Evolutionary conservation across 1,140 invertebrate genomes (phyloP).

Genomic region (Leguminivora glycinivorella): DNA sequence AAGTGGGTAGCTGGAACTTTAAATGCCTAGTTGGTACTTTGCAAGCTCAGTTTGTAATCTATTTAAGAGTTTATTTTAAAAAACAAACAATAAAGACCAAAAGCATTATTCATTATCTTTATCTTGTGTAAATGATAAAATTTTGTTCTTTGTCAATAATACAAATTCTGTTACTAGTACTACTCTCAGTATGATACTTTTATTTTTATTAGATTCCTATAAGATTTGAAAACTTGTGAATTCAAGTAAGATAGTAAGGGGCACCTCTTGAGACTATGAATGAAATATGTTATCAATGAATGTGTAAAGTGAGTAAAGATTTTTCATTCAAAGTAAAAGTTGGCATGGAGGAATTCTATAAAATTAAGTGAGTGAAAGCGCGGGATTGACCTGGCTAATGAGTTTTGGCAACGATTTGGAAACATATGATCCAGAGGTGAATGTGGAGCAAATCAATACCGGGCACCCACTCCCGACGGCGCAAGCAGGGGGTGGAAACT

Average conservation of each 20-base stretch:
- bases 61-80: too few relatives aligned
- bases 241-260: not conserved
- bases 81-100: too few relatives aligned
- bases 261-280: conserved; percentile 13
- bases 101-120: too few relatives aligned
- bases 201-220: not conserved
- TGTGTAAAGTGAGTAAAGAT: conserved; percentile 1
- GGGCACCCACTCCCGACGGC: conserved; percentile 50
- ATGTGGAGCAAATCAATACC: conserved; percentile 77
- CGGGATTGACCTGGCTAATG: conserved; percentile 2
- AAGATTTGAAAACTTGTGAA: conserved; percentile 5
- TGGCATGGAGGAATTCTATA: not conserved
- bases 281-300: conserved; percentile 23
- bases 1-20: too few relatives aligned
- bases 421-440: conserved; percentile 65
- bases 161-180: not conserved
- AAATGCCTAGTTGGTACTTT: too few relatives aligned
- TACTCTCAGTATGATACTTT: not conserved
- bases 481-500: conserved; percentile 68
- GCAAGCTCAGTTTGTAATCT: too few relatives aligned
- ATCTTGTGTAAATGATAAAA: too few relatives aligned
- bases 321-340: conserved; percentile 11
- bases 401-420: conserved; percentile 37
- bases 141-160: not conserved
- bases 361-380: conserved; percentile 1